Conservation (phyloP, 2,797 vertebrate species). For the Melanogrammus aeglefinus region DNA sequence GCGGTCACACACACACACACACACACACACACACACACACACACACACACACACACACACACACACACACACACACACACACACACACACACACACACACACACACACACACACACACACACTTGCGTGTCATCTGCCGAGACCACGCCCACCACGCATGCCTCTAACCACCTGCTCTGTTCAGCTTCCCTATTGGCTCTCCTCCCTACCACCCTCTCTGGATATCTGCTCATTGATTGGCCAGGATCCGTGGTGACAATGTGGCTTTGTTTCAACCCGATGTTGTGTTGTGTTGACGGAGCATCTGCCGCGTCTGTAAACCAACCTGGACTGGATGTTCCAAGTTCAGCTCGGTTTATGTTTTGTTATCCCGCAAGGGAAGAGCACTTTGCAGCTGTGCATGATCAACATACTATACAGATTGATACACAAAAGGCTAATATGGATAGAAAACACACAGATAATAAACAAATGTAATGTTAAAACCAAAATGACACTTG, state of each 20-base stretch:
- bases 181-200: conserved; percentile 19
- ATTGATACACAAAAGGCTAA: neutral
- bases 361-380: neutral
- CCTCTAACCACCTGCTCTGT: conserved; percentile 42
- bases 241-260: neutral
- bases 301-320: neutral
- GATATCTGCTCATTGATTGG: neutral
- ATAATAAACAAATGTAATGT: neutral
- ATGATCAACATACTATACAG: neutral
- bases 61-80: conserved; percentile 1
- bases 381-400: neutral
- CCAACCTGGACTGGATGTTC: neutral
- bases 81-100: conserved; percentile 1
- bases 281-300: neutral
- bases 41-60: too few species aligned
- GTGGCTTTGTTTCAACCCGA: neutral
- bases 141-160: conserved; percentile 50
- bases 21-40: too few species aligned
- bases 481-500: neutral
- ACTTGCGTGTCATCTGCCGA: conserved; percentile 37
- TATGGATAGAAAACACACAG: neutral
- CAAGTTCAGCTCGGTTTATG: neutral
- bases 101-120: conserved; percentile 2
- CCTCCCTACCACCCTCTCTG: neutral
- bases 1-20: conserved; percentile 32